Conservation (phyloP, 2,797 vertebrate genomes). For the Hyperoplus immaculatus region DNA sequence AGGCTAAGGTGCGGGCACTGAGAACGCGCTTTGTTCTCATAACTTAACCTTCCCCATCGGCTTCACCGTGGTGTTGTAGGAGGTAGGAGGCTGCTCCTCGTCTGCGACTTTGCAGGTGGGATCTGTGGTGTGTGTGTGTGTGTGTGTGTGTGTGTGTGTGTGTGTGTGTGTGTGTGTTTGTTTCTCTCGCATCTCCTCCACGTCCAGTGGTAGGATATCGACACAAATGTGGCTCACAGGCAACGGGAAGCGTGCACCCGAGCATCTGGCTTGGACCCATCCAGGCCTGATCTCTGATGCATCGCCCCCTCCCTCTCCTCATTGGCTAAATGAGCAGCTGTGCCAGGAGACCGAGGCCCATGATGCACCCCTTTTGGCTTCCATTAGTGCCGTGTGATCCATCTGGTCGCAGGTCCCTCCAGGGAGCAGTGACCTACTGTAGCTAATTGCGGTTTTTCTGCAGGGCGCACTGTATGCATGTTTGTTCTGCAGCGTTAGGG, state of each 20-base stretch:
- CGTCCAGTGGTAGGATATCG: not conserved
- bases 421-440: slow-evolving; percentile 76
- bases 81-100: not conserved
- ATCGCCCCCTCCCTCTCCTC: slow-evolving; percentile 42
- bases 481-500: slow-evolving; percentile 29
- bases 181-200: not conserved
- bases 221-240: slow-evolving; percentile 26
- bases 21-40: slow-evolving; percentile 9
- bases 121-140: not conserved
- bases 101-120: slow-evolving; percentile 6
- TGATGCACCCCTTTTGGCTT: slow-evolving; percentile 75
- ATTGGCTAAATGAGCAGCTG: slow-evolving; percentile 80
- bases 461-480: slow-evolving; percentile 55
- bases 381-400: slow-evolving; percentile 79
- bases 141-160: not conserved
- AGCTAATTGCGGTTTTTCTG: slow-evolving; percentile 72
- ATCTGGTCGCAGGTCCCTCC: slow-evolving; percentile 76
- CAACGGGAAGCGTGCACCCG: slow-evolving; percentile 28
- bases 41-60: not conserved
- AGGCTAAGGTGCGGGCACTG: not conserved
- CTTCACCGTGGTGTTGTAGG: not conserved
- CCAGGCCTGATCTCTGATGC: slow-evolving; percentile 60
- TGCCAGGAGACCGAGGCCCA: slow-evolving; percentile 75
- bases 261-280: slow-evolving; percentile 64
- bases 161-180: too few relatives aligned